Percentiles rank a stretch among this genome's conserved stretches.
phyloP scores from a whole-genome alignment of 1,140 invertebrate species.

The Grapholita molesta region DNA sequence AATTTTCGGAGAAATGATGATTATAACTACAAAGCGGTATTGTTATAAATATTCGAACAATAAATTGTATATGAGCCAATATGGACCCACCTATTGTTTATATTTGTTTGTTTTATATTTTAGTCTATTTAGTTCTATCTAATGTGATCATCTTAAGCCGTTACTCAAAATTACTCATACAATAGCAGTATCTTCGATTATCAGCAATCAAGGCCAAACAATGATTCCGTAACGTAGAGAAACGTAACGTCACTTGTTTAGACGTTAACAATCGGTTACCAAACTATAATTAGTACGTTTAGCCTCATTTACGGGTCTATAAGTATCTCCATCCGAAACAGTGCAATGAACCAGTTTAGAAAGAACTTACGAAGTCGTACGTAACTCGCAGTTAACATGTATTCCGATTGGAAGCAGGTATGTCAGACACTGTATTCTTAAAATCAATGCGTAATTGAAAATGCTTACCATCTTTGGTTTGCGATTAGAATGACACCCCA shows the following conservation, averaged over 20 bases:
- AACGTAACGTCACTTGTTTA: constrained; percentile 18
- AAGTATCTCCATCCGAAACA: constrained; percentile 11
- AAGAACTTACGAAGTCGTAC: constrained; percentile 9
- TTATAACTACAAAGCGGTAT: too few species aligned
- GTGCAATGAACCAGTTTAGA: constrained; percentile 14
- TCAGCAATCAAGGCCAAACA: constrained; percentile 20
- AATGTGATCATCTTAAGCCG: constrained; percentile 13
- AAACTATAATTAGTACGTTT: constrained; percentile 30
- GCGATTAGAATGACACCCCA: constrained; percentile 17
- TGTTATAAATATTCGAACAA: too few species aligned
- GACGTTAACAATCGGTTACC: constrained; percentile 31
- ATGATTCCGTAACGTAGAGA: constrained; percentile 19
- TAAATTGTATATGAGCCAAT: too few species aligned
- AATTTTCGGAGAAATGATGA: too few species aligned
- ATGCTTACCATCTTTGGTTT: too few species aligned
- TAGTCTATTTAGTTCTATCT: constrained; percentile 18
- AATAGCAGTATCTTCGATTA: constrained; percentile 7
- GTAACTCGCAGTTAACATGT: neutral
- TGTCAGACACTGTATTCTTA: too few species aligned
- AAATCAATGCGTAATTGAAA: neutral
- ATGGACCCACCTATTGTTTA: too few species aligned
- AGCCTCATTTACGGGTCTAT: constrained; percentile 10
- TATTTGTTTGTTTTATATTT: neutral
- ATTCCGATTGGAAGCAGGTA: neutral
- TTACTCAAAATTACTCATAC: constrained; percentile 18